Base-by-base conservation (phyloP, 2,113 vertebrate species). In the Picathartes gymnocephalus region DNA sequence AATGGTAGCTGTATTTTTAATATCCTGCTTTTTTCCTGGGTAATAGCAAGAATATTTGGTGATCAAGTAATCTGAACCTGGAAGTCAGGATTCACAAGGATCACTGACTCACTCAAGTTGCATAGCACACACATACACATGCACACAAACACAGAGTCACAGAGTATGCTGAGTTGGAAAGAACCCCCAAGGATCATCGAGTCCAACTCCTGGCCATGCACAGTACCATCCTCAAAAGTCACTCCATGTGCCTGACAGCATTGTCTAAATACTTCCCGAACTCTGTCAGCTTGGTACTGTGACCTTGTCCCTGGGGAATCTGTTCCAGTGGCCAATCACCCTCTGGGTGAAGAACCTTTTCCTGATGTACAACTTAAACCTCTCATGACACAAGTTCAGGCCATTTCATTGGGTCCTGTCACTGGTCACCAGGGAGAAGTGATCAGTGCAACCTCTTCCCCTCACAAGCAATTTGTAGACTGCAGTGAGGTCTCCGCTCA, bases 261-360 rank as follows among this genome's bases (percentile, higher is more conserved):
- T 14, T 66, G 44, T 40, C 20, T 13, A 50, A 74, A 42, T 0
- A 0, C 4, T 57, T 30, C 25, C 7, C 6, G 12, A 35, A 25
- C 13, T 86, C 21, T 10, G 3, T 21, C 31, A 58, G 21, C 2
- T 39, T 66, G 21, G 31, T 66, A 11, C 25, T 42, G 44, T 50
- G 13, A 50, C 10, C 25, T 9, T 10, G 9, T 7, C 42, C 10
- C 13, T 9, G 6, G 5, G 7, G 11, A 57, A 2, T 6, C 19
- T 56, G 16, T 20, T 48, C 24, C 35, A 21, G 7, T 24, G 15
- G 15, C 15, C 18, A 39, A 1, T 2, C 8, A 42, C 4, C 3
- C 13, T 10, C 4, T 31, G 16, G 15, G 10, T 16, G 60, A 57
- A 21, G 15, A 76, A 42, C 6, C 1, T 7, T 57, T 35, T 31